Conservation (phyloP, 2,113 vertebrate genomes). For the Apteryx mantelli region DNA sequence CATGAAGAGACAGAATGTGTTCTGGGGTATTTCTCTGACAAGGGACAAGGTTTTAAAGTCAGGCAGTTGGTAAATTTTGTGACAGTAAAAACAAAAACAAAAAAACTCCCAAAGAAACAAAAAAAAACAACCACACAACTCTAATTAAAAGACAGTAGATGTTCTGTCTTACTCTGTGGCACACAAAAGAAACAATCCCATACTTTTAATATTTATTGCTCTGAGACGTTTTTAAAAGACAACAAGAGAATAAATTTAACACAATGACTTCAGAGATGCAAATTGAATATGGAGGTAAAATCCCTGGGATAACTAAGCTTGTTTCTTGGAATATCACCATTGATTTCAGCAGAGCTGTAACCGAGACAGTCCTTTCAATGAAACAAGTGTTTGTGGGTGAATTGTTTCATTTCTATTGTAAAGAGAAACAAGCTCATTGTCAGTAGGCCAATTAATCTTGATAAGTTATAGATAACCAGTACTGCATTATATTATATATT, state of each 20-base stretch:
- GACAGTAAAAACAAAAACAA: neutral
- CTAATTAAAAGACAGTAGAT: neutral
- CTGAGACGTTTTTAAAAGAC: neutral
- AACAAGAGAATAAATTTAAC: neutral
- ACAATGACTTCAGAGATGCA: neutral
- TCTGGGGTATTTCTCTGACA: neutral
- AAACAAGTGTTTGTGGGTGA: neutral
- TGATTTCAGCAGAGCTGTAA: neutral
- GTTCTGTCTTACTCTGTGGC: neutral
- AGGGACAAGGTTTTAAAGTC: neutral
- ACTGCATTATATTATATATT: neutral
- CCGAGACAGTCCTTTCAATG: neutral
- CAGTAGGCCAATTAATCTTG: neutral
- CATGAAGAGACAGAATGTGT: neutral
- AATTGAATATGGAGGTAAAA: neutral
- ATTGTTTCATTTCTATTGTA: neutral
- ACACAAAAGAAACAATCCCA: neutral
- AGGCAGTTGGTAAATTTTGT: neutral
- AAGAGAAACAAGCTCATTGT: neutral
- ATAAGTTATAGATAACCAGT: neutral
- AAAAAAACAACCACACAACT: neutral
- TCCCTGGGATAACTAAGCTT: neutral
- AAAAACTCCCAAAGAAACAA: neutral
- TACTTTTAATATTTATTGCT: neutral
- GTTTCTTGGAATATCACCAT: too few relatives aligned